Evolutionary conservation across 2,888 invertebrate species (phyloP), one percentile per base, ranked within the genome.

Genomic region (Idaea biselata): DNA sequence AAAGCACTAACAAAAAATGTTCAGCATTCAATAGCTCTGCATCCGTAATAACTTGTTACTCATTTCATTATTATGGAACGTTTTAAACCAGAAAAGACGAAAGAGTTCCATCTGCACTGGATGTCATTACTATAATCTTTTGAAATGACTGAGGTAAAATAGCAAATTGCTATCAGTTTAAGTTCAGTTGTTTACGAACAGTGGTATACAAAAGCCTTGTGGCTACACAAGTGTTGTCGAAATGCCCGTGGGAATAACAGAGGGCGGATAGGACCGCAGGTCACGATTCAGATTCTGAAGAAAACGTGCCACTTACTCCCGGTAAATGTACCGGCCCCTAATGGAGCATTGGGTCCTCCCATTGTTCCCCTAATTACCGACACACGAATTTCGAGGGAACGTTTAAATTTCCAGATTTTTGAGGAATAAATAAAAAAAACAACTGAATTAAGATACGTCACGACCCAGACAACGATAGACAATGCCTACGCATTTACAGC

Each of bases 211-310:
- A 76, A 76, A 73, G 65, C 63, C 71, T 70, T 70, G 72, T 61
- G 74, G 68, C 63, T 65, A 61, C 62, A 76, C 75, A 78, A 79
- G 79, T 73, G 73, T 68, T 74, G 76, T 73, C 78, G 76, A 78
- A 82, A 82, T 77, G 74, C 68, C 72, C 81, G 79, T 83, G 83
- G 79, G 83, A 83, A 82, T 78, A 77, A 76, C 71, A 71, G 69
- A 70, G 73, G 70, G 67, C 68, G 73, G 58, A 71, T 68, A 70
- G 73, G 70, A 67, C 68, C 73, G 58, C 72, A 68, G 73, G 80
- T 82, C 84, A 83, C 85, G 85, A 83, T 76, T 67, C 78, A 65
- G 75, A 73, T 72, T 68, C 70, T 73, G 69, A 62, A 75, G 75
- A 77, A 75, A 81, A 80, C 79, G 79, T 77, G 82, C 71, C 77